phyloP scores from a whole-genome alignment of 2,113 vertebrate genomes.

The Athene cunicularia region DNA sequence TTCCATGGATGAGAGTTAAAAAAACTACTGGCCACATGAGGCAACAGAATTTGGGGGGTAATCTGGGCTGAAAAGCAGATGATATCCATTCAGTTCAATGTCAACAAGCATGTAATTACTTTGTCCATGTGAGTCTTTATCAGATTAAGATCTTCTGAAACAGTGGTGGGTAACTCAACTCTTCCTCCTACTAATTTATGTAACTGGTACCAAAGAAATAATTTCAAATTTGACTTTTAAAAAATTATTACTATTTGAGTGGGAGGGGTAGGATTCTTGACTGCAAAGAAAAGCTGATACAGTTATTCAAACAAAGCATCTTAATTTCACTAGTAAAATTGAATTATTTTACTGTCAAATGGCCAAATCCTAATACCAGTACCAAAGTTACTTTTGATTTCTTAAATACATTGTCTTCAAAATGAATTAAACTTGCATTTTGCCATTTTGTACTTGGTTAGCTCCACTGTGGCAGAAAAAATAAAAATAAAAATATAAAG shows the following conservation, averaged over 20 bases:
- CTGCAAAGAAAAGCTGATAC: neutral
- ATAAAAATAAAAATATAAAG: neutral
- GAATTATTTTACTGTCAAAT: neutral
- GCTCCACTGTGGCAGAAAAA: neutral
- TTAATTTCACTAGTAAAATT: neutral
- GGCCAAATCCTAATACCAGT: neutral
- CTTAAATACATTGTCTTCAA: rapidly evolving
- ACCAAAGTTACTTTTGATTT: neutral
- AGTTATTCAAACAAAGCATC: neutral
- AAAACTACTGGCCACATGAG: neutral
- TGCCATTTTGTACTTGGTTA: neutral
- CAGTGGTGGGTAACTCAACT: neutral
- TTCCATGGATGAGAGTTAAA: neutral
- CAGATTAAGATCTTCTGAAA: neutral
- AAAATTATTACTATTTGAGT: neutral
- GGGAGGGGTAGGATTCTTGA: neutral
- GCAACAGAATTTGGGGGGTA: neutral
- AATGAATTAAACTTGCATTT: neutral
- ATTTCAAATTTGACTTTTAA: neutral
- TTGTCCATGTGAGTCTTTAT: neutral
- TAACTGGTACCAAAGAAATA: neutral
- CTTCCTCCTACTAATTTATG: neutral
- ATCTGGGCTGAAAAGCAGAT: neutral
- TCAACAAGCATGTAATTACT: neutral
- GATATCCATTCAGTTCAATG: neutral